Evolutionary conservation across 2,888 invertebrate genomes (phyloP), one percentile per base, ranked within the genome.

Genomic region (Microdon myrmicae): DNA sequence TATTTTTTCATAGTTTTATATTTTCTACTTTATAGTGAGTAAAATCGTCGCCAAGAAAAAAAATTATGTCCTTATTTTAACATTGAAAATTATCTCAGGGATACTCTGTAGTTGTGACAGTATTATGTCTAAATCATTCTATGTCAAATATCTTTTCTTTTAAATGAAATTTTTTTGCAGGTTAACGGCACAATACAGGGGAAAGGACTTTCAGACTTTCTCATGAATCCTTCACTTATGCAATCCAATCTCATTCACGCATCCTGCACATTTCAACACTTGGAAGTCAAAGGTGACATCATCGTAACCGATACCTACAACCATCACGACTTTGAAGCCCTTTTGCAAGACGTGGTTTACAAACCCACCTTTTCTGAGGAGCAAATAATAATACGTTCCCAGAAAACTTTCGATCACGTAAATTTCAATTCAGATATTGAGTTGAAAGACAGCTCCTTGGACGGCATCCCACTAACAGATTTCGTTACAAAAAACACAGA

Each of bases 221-320:
- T 81, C 1, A 68, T 78, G 5, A 84, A 83, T 73, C 82, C 82
- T 25, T 80, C 81, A 0, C 64, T 86, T 2, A 61, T 74, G n/a
- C 80, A 84, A 23, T 73, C 79, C 0, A 74, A 74, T 1, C 53
- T 69, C 1, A 73, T 84, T 1, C 72, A 72, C 3, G 75, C 83
- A 1, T 77, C 79, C 23, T 81, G 82, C 3, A 75, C 80, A 55
- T 84, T 86, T 48, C 72, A 72, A 6, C 71, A 81, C 31, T 71
- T 87, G 6, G 73, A 80, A 68, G 81, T 86, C 0, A 72, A 79
- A 6, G 86, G 86, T 4, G 71, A 79, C 1, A 68, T 86, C 10
- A 72, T 74, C 9, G 67, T 86, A 3, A 73, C 74, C 3, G 75
- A 81, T n/a, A 69, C 71, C 5, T 71, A 83, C 3, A 82, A 83